Percentiles rank a stretch among this genome's conserved stretches.
These are phyloP conservation scores for Cephus sareptanus DNA, from an alignment of 2,888 invertebrate genomes.

Conservation along the genomic window DNA sequence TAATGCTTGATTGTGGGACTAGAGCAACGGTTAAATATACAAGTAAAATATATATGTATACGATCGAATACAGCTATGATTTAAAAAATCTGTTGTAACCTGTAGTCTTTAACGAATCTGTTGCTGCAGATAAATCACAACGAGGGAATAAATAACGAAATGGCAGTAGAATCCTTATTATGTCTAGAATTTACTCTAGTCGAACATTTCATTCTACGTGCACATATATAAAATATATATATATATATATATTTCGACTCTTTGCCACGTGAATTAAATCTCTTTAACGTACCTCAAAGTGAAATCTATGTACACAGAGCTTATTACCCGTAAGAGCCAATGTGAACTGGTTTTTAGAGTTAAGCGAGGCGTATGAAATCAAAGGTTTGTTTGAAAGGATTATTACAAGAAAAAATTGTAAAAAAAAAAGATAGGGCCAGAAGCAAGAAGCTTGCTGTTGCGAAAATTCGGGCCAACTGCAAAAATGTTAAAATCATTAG, in stretches of 20 bases:
- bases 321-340: background rate
- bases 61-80: background rate
- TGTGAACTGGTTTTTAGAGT: background rate
- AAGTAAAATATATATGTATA: background rate
- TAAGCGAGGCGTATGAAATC: background rate
- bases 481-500: background rate
- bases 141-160: background rate
- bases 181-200: background rate
- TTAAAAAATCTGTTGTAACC: background rate
- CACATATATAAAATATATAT: too few relatives aligned
- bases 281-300: background rate
- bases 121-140: background rate
- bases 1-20: background rate
- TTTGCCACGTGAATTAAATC: background rate
- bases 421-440: background rate
- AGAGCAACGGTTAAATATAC: background rate
- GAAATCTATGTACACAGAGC: background rate
- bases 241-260: background rate
- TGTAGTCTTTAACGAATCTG: background rate
- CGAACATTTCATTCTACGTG: background rate
- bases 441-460: background rate
- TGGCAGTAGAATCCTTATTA: background rate
- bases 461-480: background rate
- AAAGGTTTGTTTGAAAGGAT: constrained; percentile 1
- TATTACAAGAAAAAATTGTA: background rate